phyloP scores from a whole-genome alignment of 2,888 invertebrate genomes.

The Lochmaea crataegi region DNA sequence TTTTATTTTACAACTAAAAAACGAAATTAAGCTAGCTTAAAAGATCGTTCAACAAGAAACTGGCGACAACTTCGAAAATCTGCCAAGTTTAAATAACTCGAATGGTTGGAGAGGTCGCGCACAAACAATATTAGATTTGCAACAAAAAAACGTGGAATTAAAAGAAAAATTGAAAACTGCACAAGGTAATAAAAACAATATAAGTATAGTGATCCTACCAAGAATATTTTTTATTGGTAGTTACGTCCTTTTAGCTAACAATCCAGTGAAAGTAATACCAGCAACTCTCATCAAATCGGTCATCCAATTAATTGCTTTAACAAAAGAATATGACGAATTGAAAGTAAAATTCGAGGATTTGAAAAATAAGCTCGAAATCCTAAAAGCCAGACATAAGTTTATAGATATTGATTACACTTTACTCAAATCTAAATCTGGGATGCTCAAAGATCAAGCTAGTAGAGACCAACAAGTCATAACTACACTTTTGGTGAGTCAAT shows the following conservation, averaged over 20 bases:
- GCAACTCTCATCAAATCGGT: slow-evolving; percentile 30
- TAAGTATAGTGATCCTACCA: not conserved
- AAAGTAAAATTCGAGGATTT: slow-evolving; percentile 71
- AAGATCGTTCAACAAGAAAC: slow-evolving; percentile 81
- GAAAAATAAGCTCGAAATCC: slow-evolving; percentile 73
- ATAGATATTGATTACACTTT: slow-evolving; percentile 73
- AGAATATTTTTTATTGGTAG: not conserved
- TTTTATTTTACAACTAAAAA: slow-evolving; percentile 75
- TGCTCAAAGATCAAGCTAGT: slow-evolving; percentile 72
- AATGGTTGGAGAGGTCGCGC: slow-evolving; percentile 82
- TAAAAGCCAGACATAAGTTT: slow-evolving; percentile 76
- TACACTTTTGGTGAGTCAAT: slow-evolving; percentile 69
- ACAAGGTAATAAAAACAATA: slow-evolving; percentile 50
- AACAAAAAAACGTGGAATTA: slow-evolving; percentile 75
- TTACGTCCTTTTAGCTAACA: not conserved
- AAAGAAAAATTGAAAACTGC: slow-evolving; percentile 70
- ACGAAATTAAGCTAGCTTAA: slow-evolving; percentile 77
- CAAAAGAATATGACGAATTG: slow-evolving; percentile 70
- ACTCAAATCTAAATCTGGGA: slow-evolving; percentile 71
- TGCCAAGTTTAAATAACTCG: slow-evolving; percentile 71
- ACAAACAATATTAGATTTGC: slow-evolving; percentile 77
- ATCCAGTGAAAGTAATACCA: not conserved
- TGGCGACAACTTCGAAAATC: slow-evolving; percentile 76
- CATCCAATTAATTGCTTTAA: slow-evolving; percentile 57
- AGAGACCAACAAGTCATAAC: slow-evolving; percentile 74